Base-by-base conservation (phyloP, 2,797 vertebrate species). In the Alcedo atthis region DNA sequence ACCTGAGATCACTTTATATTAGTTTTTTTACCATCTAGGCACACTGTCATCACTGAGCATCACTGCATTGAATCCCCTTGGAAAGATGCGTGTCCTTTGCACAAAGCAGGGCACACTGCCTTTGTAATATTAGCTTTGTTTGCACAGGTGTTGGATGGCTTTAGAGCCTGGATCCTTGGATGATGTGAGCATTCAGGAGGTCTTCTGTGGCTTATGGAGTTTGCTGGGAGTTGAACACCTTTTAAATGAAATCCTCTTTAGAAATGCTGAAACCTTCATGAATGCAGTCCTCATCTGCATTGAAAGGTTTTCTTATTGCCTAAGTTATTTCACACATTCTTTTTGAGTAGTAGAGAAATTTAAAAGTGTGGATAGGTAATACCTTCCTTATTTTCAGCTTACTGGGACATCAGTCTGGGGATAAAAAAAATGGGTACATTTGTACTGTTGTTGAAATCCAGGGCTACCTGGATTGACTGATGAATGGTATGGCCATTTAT, bases 81-180 rank as follows among this genome's bases (percentile, higher is more conserved):
- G 49, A 64, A 87, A 61, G 71, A 54, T 10, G 7, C 10, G 20
- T 63, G 51, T 62, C 57, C 62, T 83, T 37, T 45, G n/a, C 69
- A 32, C 0, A 1, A 71, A 74, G 20, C 71, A 89, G 63, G 35
- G 28, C 48, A 70, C 28, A 8, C 16, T 63, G 89, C 57, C 71
- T 70, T 28, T 46, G 75, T 74, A 91, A 89, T 55, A 77, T 15
- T 78, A 90, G 71, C 32, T 84, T 35, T 91, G 73, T 87, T 90
- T 92, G 58, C 64, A 80, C 75, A 77, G 49, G 53, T 80, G 45
- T 45, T 87, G 32, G 22, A 35, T 53, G 64, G 53, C n/a, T 90
- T 90, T 48, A 22, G 10, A 78, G 45, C 30, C 43, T 84, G 58
- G 28, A 80, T 80, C 42, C n/a, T n/a, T 35, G 61, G 45, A 25